Percentiles rank a stretch among this genome's conserved stretches.
phyloP scores from a whole-genome alignment of 1,140 invertebrate species.

The Cardiocondyla obscurior region DNA sequence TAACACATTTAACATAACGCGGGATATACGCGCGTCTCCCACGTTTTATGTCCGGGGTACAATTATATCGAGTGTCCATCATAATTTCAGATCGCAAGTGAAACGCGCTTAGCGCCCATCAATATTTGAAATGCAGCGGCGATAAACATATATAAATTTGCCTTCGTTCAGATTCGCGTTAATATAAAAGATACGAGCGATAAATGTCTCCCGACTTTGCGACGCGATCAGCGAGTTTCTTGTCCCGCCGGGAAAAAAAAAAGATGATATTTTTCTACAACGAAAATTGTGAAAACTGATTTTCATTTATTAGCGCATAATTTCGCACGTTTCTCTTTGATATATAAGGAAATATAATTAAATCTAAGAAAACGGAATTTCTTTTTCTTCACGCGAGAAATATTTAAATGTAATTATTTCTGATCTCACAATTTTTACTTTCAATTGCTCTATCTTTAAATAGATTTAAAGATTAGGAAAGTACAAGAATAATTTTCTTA shows the following conservation, averaged over 20 bases:
- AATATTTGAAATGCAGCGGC: not conserved
- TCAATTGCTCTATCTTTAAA: slow-evolving; percentile 1
- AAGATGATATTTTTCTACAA: not conserved
- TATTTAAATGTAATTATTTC: not conserved
- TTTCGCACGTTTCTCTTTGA: not conserved
- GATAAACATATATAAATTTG: not conserved
- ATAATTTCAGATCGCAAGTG: not conserved
- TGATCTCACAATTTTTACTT: not conserved
- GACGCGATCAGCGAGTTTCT: not conserved
- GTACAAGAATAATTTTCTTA: not conserved
- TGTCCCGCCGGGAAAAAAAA: not conserved
- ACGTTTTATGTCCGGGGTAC: slow-evolving; percentile 11
- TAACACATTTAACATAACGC: slow-evolving; percentile 28
- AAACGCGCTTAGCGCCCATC: not conserved
- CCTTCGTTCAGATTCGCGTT: not conserved
- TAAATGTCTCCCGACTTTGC: not conserved
- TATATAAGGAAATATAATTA: not conserved
- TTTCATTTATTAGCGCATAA: not conserved
- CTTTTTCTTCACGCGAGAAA: not conserved
- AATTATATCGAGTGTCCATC: slow-evolving; percentile 2
- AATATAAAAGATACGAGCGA: not conserved
- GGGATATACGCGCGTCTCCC: not conserved
- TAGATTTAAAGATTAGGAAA: not conserved
- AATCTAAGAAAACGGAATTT: not conserved
- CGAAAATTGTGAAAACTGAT: not conserved